phyloP scores from a whole-genome alignment of 2,888 invertebrate species.

The Drosophila anomalata region DNA sequence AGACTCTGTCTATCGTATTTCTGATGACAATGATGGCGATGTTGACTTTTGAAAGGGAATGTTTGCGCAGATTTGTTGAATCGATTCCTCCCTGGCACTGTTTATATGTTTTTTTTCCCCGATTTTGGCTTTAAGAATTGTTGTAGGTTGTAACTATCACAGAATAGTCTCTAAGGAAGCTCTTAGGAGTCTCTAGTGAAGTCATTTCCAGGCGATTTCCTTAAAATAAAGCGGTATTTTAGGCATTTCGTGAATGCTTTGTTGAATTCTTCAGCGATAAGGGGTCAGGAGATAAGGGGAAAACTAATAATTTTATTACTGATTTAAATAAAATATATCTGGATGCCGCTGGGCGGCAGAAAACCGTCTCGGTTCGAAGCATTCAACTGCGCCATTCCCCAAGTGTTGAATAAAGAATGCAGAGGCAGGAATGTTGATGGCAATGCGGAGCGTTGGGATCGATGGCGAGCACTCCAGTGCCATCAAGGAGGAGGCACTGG shows the following conservation, averaged over 20 bases:
- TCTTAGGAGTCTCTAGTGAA: neutral
- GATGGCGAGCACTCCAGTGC: conserved; percentile 40
- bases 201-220: neutral
- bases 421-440: conserved; percentile 46
- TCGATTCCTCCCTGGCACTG: neutral
- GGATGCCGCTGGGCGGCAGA: neutral
- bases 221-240: neutral
- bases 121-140: neutral
- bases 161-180: neutral
- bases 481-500: neutral
- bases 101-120: neutral
- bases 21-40: conserved; percentile 12
- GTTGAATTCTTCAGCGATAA: neutral
- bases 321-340: conserved; percentile 1
- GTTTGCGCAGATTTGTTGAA: neutral
- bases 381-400: conserved; percentile 53
- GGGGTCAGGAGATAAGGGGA: neutral
- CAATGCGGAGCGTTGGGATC: conserved; percentile 46
- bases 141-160: neutral
- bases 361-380: conserved; percentile 10
- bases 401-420: conserved; percentile 58
- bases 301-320: conserved; percentile 1
- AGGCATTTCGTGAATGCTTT: neutral
- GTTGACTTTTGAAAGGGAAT: conserved; percentile 10
- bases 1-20: neutral